Base-by-base conservation (phyloP, 2,888 invertebrate genomes). In the Zhuqinia jingwanae region DNA sequence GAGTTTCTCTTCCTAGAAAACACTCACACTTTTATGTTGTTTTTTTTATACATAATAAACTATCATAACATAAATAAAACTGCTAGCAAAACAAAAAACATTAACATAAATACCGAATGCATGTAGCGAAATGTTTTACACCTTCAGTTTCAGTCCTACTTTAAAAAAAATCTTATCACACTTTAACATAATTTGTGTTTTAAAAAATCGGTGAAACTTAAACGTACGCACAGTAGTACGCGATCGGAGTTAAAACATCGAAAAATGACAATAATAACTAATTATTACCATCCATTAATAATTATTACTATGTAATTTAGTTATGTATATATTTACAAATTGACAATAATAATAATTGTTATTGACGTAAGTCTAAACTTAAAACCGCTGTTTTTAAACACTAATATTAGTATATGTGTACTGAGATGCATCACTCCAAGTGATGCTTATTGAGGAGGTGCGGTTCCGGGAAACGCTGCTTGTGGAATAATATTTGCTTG, bases 391-490 rank as follows among this genome's bases (percentile, higher is more conserved):
- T 27, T 50, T 56, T 17, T 22, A 36, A 36, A 76, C 58, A 76
- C 36, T 70, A 42, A 80, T 42, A 70, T 56, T 68, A 27, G 8
- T 45, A 17, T 58, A 65, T 65, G 68, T 45, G 70, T 27, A 63
- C 75, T 75, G 87, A 86, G 83, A 89, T 77, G 47, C 56, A 87
- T 73, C 50, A 50, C 22, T 47, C 87, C 79, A 36, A 36, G 36
- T 36, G 36, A 36, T 36, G 36, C 8, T 36, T 36, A 89, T 85
- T 88, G 89, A 65, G 91, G 91, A 56, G 90, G 91, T 47, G 89
- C 89, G 63, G 91, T 91, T 63, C 91, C 91, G 15, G 91, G 91
- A 65, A 91, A 91, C 56, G 91, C 90, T 60, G 90, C 89, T 87
- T 91, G 91, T 30, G 91, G 91, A 65, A 90, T 85, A 60, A 88